Conservation (phyloP, 2,113 vertebrate species). For the Periophthalmus modestus region DNA sequence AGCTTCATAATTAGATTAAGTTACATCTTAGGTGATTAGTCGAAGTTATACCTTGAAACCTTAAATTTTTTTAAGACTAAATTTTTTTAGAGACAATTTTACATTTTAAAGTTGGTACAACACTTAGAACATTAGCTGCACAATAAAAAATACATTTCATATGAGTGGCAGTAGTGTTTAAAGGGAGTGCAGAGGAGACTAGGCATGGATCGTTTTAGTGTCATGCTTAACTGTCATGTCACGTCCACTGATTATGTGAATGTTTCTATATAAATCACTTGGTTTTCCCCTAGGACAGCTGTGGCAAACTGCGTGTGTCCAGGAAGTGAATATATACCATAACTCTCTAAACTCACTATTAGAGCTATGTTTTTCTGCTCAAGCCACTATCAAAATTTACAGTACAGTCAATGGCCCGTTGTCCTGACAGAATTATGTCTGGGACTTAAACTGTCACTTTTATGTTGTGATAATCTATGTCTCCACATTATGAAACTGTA, state of each 20-base stretch:
- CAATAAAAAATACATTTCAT: too few species aligned
- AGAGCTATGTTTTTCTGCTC: neutral
- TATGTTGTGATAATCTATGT: neutral
- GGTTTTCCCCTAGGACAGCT: neutral
- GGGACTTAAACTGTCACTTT: neutral
- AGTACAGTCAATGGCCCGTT: neutral
- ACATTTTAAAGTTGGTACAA: too few species aligned
- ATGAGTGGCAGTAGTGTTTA: too few species aligned
- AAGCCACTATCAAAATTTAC: neutral
- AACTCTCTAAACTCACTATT: neutral
- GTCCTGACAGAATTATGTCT: neutral
- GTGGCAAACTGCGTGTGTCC: neutral
- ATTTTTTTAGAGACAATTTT: too few species aligned
- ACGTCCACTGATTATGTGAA: neutral
- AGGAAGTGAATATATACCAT: neutral
- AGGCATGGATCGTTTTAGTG: too few species aligned
- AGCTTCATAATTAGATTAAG: too few species aligned
- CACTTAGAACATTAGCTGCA: too few species aligned
- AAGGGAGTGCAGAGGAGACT: too few species aligned
- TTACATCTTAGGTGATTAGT: too few species aligned
- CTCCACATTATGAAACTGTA: too few species aligned
- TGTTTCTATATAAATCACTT: neutral
- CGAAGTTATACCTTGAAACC: too few species aligned
- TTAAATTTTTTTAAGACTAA: too few species aligned
- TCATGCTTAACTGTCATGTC: neutral